Conservation (phyloP, 2,888 invertebrate species). For the Cheilosia scutellata region DNA sequence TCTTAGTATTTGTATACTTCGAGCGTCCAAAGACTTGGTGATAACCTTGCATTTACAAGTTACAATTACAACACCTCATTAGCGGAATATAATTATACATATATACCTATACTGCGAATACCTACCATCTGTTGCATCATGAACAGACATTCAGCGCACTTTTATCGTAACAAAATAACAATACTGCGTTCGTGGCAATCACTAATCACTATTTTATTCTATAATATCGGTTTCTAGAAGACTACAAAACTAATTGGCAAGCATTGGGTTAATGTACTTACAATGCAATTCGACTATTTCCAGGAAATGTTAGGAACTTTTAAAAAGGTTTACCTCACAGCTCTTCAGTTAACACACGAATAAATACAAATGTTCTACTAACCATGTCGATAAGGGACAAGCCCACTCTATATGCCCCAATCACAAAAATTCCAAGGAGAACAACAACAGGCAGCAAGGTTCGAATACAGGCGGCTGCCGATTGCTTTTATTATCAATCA, state of each 20-base stretch:
- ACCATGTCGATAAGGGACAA: slow-evolving; percentile 68
- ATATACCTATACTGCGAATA: neutral
- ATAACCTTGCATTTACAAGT: slow-evolving; percentile 11
- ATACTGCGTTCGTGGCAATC: slow-evolving; percentile 30
- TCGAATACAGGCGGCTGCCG: slow-evolving; percentile 32
- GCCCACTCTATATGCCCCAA: slow-evolving; percentile 53
- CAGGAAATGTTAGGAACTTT: slow-evolving; percentile 1
- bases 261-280: slow-evolving; percentile 4
- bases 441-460: slow-evolving; percentile 34
- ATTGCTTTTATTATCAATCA: slow-evolving; percentile 63
- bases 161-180: neutral
- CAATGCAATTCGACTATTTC: slow-evolving; percentile 16
- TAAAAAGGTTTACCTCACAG: slow-evolving; percentile 37
- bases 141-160: neutral
- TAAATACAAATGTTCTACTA: slow-evolving; percentile 60
- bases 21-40: neutral
- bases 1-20: neutral
- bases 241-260: neutral
- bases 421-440: slow-evolving; percentile 49
- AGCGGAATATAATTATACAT: neutral
- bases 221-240: neutral
- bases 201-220: slow-evolving; percentile 5
- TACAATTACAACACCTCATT: neutral
- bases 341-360: slow-evolving; percentile 57
- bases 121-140: slow-evolving; percentile 8